A percentile compares a stretch with the other conserved stretches of the same genome.
phyloP scores from a whole-genome alignment of 2,113 vertebrate species.

The Illadopsis cleaveri region DNA sequence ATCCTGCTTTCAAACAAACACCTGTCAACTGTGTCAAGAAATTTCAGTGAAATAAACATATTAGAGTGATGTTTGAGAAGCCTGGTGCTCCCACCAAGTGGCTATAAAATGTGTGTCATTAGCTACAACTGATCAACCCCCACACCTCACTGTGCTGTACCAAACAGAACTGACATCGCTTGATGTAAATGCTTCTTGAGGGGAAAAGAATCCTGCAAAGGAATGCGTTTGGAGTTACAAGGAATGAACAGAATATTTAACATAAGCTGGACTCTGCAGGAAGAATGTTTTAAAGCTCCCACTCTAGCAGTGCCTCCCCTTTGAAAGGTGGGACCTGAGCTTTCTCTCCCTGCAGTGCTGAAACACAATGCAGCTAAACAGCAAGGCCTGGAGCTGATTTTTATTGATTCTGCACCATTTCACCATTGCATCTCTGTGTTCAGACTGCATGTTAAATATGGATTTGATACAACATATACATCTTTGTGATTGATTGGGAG shows the following conservation, averaged over 20 bases:
- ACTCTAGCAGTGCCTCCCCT: background rate
- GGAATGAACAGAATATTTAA: background rate
- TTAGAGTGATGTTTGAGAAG: background rate
- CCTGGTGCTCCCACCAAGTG: background rate
- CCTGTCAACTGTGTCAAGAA: background rate
- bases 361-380: background rate
- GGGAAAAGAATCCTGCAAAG: background rate
- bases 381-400: background rate
- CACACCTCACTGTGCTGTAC: background rate
- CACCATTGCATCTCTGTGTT: background rate
- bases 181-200: conserved; percentile 9
- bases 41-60: background rate
- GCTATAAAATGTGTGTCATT: background rate
- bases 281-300: background rate
- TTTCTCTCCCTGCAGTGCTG: background rate
- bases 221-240: background rate
- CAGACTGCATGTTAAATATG: background rate
- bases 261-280: background rate
- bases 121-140: background rate
- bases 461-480: background rate
- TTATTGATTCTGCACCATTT: conserved; percentile 10
- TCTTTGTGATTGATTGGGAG: conserved; percentile 4
- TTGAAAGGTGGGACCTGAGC: background rate
- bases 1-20: background rate
- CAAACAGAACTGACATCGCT: background rate